Base-by-base conservation (phyloP, 2,113 vertebrate species). In the Psephotus haematonotus region DNA sequence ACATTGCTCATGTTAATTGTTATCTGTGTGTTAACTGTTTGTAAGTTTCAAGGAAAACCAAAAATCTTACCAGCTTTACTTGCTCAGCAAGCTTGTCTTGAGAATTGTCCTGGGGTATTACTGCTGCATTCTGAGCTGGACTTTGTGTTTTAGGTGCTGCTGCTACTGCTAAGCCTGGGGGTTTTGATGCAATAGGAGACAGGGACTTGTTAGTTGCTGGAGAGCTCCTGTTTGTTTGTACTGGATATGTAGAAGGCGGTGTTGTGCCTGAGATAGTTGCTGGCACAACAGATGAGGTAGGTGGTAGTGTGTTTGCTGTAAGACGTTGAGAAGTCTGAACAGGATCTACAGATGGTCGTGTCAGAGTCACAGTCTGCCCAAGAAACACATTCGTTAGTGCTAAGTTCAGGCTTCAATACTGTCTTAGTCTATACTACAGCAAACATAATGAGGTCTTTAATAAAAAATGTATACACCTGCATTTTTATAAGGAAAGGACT, bases 31-130 rank as follows among this genome's bases (percentile, higher is more conserved):
- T 35, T 33, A 70, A 49, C 10, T 22, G n/a, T 27, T 23, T 22
- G 0, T 28, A 68, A 20, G n/a, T 52, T 79, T 63, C 0, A 2
- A 9, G 14, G 28, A 33, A 75, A 75, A 52, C 1, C 5, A 33
- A 15, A 49, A 68, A 62, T 28, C 98, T 98, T 88, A 99, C 99
- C 98, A 99, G 97, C 90, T 99, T 99, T 72, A 99, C 99, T 95
- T 99, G 99, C 82, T 99, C 99, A 11, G 98, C 98, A 95, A 99
- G 98, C 84, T 99, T 99, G 86, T 99, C 99, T 97, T 99, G 99
- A 84, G 98, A 97, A 77, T 97, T 95, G 41, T 99, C 99, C 95
- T 98, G 99, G 3, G 98, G 95, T 13, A 98, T 55, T 29, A 97
- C 97, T 11, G 97, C 82, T 33, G 96, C 59, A 17, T 92, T 98